A percentile compares a stretch with the other conserved stretches of the same genome.
Conservation (phyloP, 2,888 invertebrate genomes). For the Sericinus montela region DNA sequence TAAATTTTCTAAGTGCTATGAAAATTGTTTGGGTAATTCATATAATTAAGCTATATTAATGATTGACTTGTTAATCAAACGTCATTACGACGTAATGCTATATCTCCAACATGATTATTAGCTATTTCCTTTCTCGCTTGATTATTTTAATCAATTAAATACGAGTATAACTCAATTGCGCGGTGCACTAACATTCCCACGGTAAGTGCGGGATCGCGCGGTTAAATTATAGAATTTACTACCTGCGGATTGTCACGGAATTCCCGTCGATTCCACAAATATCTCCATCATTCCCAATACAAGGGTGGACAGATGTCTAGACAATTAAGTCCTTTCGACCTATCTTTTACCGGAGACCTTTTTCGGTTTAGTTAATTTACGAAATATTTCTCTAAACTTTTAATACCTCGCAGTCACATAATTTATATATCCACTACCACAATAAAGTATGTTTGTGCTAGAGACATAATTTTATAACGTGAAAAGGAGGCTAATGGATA, state of each 20-base stretch:
- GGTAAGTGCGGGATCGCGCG: background rate
- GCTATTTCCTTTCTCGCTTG: background rate
- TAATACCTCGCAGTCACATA: too few relatives aligned
- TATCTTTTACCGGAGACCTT: too few relatives aligned
- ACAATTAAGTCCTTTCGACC: too few relatives aligned
- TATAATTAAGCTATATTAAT: background rate
- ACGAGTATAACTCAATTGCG: constrained; percentile 1
- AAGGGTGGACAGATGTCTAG: too few relatives aligned
- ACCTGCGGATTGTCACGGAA: too few relatives aligned
- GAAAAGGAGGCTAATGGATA: background rate
- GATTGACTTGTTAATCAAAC: background rate
- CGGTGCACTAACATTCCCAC: background rate
- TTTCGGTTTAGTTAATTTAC: too few relatives aligned
- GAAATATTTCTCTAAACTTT: too few relatives aligned
- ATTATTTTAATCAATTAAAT: constrained; percentile 3
- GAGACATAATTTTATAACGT: background rate
- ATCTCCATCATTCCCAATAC: too few relatives aligned
- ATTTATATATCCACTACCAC: background rate
- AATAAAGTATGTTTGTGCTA: background rate
- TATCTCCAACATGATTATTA: background rate
- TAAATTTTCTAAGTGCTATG: too few relatives aligned
- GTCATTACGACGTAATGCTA: background rate
- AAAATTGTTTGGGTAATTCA: background rate
- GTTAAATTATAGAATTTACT: constrained; percentile 5
- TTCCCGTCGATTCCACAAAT: too few relatives aligned